Conservation (phyloP, 2,797 vertebrate genomes). For the Dallia pectoralis region DNA sequence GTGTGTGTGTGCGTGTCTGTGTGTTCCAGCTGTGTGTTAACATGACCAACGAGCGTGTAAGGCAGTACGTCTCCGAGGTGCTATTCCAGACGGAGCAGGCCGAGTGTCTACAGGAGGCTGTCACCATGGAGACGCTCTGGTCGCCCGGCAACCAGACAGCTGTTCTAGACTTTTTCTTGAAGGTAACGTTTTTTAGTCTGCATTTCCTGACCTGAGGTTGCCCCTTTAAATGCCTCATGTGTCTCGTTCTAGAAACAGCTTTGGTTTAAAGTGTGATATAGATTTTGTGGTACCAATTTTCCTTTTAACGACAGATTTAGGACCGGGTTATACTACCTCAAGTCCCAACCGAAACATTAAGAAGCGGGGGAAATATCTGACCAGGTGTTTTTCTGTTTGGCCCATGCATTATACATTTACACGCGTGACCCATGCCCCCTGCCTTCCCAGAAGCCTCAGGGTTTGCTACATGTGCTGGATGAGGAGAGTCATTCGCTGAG, state of each 20-base stretch:
- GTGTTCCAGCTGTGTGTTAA: constrained; percentile 89
- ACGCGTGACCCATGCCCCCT: constrained; percentile 37
- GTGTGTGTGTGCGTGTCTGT: constrained; percentile 38
- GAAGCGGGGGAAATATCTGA: neutral
- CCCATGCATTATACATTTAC: constrained; percentile 1
- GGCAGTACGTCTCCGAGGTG: constrained; percentile 87
- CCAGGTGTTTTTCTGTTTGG: neutral
- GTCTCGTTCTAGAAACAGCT: neutral
- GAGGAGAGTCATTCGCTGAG: constrained; percentile 87
- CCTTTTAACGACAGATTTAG: neutral
- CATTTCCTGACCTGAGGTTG: neutral
- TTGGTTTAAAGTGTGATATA: neutral
- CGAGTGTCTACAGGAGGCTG: constrained; percentile 91
- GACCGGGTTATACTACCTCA: neutral
- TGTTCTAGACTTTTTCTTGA: constrained; percentile 92
- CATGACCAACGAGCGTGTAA: constrained; percentile 94
- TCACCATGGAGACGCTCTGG: constrained; percentile 85
- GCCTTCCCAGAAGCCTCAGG: constrained; percentile 83
- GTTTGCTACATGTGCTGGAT: constrained; percentile 86
- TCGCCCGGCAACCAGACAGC: constrained; percentile 80
- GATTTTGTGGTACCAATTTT: neutral
- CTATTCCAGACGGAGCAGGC: constrained; percentile 92
- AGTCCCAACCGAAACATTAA: neutral
- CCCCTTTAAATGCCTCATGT: neutral
- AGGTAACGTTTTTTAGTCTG: constrained; percentile 72